Percentiles rank a stretch among this genome's conserved stretches.
These are phyloP conservation scores for Myotis daubentonii DNA, from an alignment of 2,797 vertebrate species.

Conservation along the genomic window DNA sequence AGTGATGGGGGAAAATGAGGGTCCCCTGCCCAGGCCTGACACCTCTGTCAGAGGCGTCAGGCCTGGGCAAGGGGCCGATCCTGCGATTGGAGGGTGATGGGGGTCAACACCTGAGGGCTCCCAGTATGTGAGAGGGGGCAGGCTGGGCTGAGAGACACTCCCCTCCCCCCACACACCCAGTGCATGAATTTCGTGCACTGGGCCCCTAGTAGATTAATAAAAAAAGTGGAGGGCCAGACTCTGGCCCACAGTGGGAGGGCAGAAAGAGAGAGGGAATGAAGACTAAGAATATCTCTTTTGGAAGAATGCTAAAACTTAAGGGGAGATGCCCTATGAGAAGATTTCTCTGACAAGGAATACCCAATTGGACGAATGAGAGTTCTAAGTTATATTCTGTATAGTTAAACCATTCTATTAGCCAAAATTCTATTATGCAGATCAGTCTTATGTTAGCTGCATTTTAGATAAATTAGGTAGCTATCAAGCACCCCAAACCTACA, in stretches of 20 bases:
- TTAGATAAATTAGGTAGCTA: not conserved
- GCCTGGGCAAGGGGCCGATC: no score
- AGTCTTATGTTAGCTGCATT: not conserved
- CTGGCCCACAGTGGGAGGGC: not conserved
- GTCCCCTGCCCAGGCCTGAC: no score
- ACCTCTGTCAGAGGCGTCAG: no score
- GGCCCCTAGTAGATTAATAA: no score
- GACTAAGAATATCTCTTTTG: not conserved
- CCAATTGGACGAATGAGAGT: not conserved
- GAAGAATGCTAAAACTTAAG: not conserved
- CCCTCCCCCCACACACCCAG: no score
- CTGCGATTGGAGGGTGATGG: no score
- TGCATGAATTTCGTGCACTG: no score
- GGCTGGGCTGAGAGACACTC: no score
- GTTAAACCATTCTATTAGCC: not conserved
- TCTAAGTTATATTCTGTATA: not conserved
- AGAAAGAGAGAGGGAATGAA: not conserved
- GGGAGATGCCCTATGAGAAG: not conserved
- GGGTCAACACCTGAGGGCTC: no score
- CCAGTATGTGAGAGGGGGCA: no score
- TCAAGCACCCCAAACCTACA: not conserved
- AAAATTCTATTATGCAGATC: not conserved
- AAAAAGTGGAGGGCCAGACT: not conserved
- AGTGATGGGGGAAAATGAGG: no score
- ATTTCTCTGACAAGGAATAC: not conserved